Percentiles rank a stretch among this genome's conserved stretches.
Evolutionary conservation across 64 coral and sea anemone species (phyloP).

Genomic region (Stichodactyla helianthus): DNA sequence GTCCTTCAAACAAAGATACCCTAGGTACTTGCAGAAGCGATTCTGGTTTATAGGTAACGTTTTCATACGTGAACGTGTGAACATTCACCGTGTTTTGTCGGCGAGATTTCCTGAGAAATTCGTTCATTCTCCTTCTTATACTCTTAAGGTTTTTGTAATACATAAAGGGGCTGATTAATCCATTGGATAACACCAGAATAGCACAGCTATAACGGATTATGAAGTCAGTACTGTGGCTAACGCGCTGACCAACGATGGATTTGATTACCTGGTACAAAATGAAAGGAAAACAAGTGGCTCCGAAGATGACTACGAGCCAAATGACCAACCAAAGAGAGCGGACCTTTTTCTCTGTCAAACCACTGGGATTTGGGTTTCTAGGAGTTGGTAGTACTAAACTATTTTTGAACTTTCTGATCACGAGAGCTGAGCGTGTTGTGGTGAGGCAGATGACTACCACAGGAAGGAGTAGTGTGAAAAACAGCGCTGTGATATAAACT

Average conservation of each 20-base stretch:
- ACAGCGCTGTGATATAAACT: neutral
- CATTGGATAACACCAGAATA: neutral
- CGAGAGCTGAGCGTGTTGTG: neutral
- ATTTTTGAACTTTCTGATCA: neutral
- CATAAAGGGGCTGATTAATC: neutral
- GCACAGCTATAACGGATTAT: neutral
- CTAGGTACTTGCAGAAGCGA: neutral
- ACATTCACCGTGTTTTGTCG: neutral
- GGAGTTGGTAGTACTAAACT: neutral
- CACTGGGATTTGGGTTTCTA: neutral
- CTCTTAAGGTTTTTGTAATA: neutral
- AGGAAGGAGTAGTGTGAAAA: neutral
- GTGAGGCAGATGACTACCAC: neutral
- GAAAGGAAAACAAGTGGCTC: neutral
- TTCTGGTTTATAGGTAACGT: neutral
- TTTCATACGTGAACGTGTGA: neutral
- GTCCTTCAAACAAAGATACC: neutral
- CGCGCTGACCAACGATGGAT: neutral
- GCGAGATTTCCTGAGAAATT: neutral
- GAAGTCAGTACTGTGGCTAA: neutral
- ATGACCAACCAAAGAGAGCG: neutral
- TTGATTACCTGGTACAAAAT: neutral
- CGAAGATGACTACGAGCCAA: constrained; percentile 5
- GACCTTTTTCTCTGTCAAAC: neutral
- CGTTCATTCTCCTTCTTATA: neutral